Evolutionary conservation across 1,140 invertebrate species (phyloP).

Genomic region (Drosophila repletoides): DNA sequence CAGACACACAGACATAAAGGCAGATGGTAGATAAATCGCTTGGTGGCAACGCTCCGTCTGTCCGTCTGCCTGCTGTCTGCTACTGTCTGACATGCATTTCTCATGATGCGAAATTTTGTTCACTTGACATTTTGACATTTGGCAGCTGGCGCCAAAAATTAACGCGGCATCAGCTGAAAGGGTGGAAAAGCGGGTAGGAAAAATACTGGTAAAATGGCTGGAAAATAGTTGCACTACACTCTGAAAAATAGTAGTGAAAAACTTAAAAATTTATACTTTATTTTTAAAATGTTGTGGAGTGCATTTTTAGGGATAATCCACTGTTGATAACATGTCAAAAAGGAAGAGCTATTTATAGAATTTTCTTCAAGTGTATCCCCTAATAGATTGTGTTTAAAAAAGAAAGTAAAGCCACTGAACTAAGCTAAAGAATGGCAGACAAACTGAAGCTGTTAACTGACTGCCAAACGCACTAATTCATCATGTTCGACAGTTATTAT

Average conservation of each 20-base stretch:
- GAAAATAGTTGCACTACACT: not conserved
- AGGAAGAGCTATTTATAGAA: no score
- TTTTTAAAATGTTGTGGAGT: no score
- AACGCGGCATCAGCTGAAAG: conserved; percentile 45
- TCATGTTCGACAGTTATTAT: conserved; percentile 69
- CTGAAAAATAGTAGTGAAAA: no score
- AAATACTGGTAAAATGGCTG: no score
- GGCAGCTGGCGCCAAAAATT: conserved; percentile 74
- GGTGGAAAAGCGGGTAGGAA: not conserved
- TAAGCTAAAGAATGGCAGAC: conserved; percentile 12
- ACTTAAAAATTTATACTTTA: no score
- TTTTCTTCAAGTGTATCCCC: no score
- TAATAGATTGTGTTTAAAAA: conserved; percentile 47
- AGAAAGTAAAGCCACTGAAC: conserved; percentile 52
- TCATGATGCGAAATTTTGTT: conserved; percentile 75
- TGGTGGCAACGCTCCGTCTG: conserved; percentile 3
- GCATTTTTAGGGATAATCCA: no score
- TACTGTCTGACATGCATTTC: conserved; percentile 72
- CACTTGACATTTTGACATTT: conserved; percentile 79
- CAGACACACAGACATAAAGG: not conserved
- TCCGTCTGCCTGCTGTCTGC: no score
- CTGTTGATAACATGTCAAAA: no score
- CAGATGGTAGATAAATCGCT: not conserved
- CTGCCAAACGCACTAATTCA: conserved; percentile 62
- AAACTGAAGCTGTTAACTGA: conserved; percentile 14